Base-by-base conservation (phyloP, 2,797 vertebrate genomes). In the Falco berigora region DNA sequence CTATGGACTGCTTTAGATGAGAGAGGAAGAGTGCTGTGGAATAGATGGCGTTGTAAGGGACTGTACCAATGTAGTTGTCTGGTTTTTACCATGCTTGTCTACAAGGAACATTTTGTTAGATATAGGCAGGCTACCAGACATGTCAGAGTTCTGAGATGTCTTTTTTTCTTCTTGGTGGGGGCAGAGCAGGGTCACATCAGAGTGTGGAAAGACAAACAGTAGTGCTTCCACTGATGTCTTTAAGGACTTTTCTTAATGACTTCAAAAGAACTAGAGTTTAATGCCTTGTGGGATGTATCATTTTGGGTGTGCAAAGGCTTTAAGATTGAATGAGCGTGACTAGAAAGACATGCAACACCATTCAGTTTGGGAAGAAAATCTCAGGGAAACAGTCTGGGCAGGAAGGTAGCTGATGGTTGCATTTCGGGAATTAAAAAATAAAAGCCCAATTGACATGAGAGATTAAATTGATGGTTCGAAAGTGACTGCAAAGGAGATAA, bases 391-490 rank as follows among this genome's bases (percentile, higher is more conserved):
- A 19, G 8, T 32, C 5, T 15, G 5, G 23, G 30, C 17, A 34
- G 63, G 32, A 68, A 59, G 25, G 11, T 49, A 19, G 1, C 59
- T 62, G 36, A 38, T 42, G 69, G n/a, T 8, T 66, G 13, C 14
- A 27, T 47, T 79, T 68, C 14, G n/a, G 6, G n/a, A 44, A 69
- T 58, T 22, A 7, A 59, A 63, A 56, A 24, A 28, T 9, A 50
- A 7, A 46, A 44, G 4, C 9, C 12, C 21, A 50, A 1, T n/a
- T 86, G 19, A 47, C 27, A 28, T 10, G 12, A 67, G 71, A 16
- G 20, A 38, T 78, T 56, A 30, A 49, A 47, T 2, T 53, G 8
- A 6, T 1, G 2, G 13, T 24, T 90, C 0, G 0, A 24, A 76
- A 58, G 74, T 55, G 23, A 53, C 18, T 77, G 32, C 21, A 34